A percentile compares a stretch with the other conserved stretches of the same genome.
phyloP scores from a whole-genome alignment of 2,113 vertebrate species.

The Sarotherodon lohbergeri region DNA sequence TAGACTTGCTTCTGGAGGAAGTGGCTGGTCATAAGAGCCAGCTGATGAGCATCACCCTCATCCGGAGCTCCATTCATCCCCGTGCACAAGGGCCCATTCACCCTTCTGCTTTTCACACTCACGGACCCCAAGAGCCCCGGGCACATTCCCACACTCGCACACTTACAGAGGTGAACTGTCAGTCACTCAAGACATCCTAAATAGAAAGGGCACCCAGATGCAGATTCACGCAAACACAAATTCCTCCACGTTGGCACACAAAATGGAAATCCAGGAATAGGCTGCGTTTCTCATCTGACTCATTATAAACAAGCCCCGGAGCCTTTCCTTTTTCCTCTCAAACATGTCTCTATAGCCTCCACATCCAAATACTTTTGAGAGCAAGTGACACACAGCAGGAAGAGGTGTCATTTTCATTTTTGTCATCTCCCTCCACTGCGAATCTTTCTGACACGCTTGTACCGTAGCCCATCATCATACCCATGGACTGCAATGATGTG shows the following conservation, averaged over 20 bases:
- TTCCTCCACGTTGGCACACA: not conserved
- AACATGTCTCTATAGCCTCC: constrained; percentile 8
- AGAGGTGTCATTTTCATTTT: constrained; percentile 46
- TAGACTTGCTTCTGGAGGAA: constrained; percentile 50
- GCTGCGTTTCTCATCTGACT: constrained; percentile 35
- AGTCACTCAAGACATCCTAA: constrained; percentile 32
- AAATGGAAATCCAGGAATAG: constrained; percentile 35
- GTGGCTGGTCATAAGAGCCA: constrained; percentile 54
- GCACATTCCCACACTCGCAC: constrained; percentile 26
- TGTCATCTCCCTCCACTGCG: not conserved
- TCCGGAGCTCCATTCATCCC: constrained; percentile 68
- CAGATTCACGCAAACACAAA: not conserved
- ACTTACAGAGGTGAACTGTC: constrained; percentile 45
- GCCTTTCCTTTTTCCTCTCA: not conserved
- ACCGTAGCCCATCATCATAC: not conserved
- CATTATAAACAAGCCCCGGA: constrained; percentile 42
- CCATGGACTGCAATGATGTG: not conserved
- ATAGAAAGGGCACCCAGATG: constrained; percentile 17
- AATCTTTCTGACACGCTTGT: constrained; percentile 30
- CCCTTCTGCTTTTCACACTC: constrained; percentile 47
- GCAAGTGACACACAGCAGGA: constrained; percentile 38
- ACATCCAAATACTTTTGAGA: constrained; percentile 30
- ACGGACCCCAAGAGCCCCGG: not conserved
- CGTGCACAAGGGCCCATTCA: constrained; percentile 68
- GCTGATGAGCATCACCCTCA: constrained; percentile 63